Conservation (phyloP, 1,140 invertebrate species). For the Drosophila sechellia region DNA sequence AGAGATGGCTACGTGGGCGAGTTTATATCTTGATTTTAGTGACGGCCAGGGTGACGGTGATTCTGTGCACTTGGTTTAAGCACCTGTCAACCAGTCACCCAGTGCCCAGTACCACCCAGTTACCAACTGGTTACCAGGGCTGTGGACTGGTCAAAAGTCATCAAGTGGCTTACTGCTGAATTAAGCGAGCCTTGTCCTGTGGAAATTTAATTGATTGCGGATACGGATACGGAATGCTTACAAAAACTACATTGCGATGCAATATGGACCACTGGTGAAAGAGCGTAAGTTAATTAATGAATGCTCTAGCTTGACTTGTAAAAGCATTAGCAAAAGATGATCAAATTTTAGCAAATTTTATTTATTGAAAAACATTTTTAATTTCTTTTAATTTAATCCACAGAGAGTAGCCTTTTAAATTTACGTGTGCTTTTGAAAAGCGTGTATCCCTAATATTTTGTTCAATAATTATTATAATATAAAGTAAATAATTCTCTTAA, state of each 20-base stretch:
- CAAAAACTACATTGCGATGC: conserved; percentile 7
- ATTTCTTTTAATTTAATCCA: no score
- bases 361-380: no score
- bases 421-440: no score
- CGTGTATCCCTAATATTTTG: no score
- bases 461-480: no score
- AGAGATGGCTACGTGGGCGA: conserved; percentile 7
- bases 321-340: neutral
- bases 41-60: neutral
- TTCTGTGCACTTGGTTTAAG: conserved; percentile 21
- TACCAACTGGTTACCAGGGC: conserved; percentile 3
- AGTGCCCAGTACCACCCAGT: neutral
- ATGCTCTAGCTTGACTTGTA: neutral
- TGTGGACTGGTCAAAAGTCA: conserved; percentile 30
- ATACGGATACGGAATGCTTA: conserved; percentile 1
- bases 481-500: no score
- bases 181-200: conserved; percentile 21
- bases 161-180: conserved; percentile 25
- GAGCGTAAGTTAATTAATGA: conserved; percentile 1
- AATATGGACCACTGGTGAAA: conserved; percentile 1
- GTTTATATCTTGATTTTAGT: conserved; percentile 12
- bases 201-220: conserved; percentile 32
- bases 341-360: no score
- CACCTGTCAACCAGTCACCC: conserved; percentile 30
- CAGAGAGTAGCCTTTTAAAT: no score